Evolutionary conservation across 2,888 invertebrate species (phyloP).

Genomic region (Pogonocherus hispidulus): DNA sequence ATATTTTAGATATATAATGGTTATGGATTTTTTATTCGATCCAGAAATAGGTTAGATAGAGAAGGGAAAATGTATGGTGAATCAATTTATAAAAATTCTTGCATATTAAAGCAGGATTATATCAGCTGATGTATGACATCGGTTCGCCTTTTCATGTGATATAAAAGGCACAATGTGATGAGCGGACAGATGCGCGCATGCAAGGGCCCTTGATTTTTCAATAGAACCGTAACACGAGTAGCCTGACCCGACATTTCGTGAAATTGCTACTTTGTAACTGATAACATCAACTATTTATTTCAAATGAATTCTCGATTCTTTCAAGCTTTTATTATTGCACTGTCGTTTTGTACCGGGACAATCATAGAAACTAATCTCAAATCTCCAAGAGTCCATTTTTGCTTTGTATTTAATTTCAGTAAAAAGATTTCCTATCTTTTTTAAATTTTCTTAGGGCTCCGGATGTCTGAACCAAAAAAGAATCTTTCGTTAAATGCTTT

Average conservation of each 20-base stretch:
- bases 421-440: slow-evolving; percentile 28
- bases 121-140: not conserved
- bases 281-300: slow-evolving; percentile 66
- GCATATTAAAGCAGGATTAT: slow-evolving; percentile 30
- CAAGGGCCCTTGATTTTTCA: slow-evolving; percentile 27
- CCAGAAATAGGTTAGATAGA: too few species aligned
- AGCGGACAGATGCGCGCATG: slow-evolving; percentile 29
- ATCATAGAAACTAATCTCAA: slow-evolving; percentile 64
- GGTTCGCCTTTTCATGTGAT: slow-evolving; percentile 16
- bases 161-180: slow-evolving; percentile 2
- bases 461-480: slow-evolving; percentile 10
- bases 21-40: too few species aligned
- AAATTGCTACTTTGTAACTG: slow-evolving; percentile 65
- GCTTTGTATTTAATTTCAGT: slow-evolving; percentile 47
- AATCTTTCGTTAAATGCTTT: slow-evolving; percentile 19
- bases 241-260: slow-evolving; percentile 57
- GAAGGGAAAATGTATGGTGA: too few species aligned
- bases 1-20: too few species aligned
- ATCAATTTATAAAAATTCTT: too few species aligned
- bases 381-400: slow-evolving; percentile 52
- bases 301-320: slow-evolving; percentile 60
- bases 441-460: slow-evolving; percentile 27
- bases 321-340: slow-evolving; percentile 41
- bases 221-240: slow-evolving; percentile 52
- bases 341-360: slow-evolving; percentile 43